Percentiles rank a stretch among this genome's conserved stretches.
Evolutionary conservation across 1,140 invertebrate genomes (phyloP).

Genomic region (Achatina immaculata): DNA sequence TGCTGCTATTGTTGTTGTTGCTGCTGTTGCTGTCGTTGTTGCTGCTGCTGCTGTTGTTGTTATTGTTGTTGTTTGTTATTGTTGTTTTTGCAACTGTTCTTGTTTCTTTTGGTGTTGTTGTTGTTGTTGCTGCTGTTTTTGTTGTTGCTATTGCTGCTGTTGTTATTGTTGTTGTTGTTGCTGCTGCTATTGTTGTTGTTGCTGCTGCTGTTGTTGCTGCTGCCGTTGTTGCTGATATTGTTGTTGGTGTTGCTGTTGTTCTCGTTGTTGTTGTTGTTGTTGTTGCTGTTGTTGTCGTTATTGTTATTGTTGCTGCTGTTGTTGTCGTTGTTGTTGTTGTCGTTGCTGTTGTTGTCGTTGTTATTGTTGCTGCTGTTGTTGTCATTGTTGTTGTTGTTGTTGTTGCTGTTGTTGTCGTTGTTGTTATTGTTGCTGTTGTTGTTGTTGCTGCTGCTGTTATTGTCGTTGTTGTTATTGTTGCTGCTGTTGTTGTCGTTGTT

Average conservation of each 20-base stretch:
- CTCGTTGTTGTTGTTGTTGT: no score
- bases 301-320: neutral
- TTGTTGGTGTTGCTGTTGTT: no score
- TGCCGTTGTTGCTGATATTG: no score
- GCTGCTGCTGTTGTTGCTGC: neutral
- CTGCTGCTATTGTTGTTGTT: neutral
- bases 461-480: no score
- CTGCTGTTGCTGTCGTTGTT: neutral
- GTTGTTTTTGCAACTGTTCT: no score
- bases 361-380: neutral
- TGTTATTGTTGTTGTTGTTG: neutral
- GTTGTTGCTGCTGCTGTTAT: no score
- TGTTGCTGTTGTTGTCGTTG: neutral
- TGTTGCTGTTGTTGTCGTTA: neutral
- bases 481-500: no score
- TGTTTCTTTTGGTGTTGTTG: no score
- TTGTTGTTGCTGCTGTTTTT: no score
- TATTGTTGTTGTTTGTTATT: no score
- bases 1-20: neutral
- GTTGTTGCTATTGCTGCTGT: no score
- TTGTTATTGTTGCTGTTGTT: conserved; percentile 4
- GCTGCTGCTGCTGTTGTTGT: neutral
- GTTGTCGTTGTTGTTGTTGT: neutral
- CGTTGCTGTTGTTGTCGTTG: neutral
- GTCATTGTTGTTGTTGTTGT: neutral